A percentile compares a stretch with the other conserved stretches of the same genome.
phyloP scores from a whole-genome alignment of 2,888 invertebrate species.

The Lepidochitona cinerea region DNA sequence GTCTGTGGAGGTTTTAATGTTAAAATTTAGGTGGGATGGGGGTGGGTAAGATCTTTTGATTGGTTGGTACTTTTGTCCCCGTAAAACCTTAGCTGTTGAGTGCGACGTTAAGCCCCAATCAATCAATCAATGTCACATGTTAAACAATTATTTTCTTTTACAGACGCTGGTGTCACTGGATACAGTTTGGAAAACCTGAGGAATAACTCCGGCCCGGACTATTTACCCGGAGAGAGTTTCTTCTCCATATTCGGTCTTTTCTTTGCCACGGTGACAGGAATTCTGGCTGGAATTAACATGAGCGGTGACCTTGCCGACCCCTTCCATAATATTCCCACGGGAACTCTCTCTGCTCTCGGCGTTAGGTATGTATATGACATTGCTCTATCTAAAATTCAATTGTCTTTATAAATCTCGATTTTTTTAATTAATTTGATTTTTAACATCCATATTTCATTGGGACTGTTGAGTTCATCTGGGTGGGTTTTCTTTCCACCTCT shows the following conservation, averaged over 20 bases:
- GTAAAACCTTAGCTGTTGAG: no score
- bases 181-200: conserved; percentile 85
- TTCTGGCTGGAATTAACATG: conserved; percentile 98
- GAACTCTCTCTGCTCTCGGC: conserved; percentile 91
- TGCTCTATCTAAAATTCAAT: not conserved
- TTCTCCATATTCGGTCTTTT: conserved; percentile 98
- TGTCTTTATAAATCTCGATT: no score
- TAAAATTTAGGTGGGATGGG: no score
- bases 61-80: no score
- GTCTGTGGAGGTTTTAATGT: no score
- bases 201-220: conserved; percentile 86
- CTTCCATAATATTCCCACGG: conserved; percentile 92
- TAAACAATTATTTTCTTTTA: conserved; percentile 24
- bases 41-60: no score
- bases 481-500: no score
- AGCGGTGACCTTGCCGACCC: conserved; percentile 95
- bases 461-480: no score
- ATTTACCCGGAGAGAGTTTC: conserved; percentile 87
- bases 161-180: conserved; percentile 87
- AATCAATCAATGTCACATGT: no score
- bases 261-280: conserved; percentile 97
- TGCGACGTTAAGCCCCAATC: no score
- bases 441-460: no score
- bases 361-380: conserved; percentile 79
- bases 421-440: no score